These are phyloP conservation scores for Phrynocephalus forsythii DNA, from an alignment of 2,797 vertebrate genomes.

Conservation along the genomic window DNA sequence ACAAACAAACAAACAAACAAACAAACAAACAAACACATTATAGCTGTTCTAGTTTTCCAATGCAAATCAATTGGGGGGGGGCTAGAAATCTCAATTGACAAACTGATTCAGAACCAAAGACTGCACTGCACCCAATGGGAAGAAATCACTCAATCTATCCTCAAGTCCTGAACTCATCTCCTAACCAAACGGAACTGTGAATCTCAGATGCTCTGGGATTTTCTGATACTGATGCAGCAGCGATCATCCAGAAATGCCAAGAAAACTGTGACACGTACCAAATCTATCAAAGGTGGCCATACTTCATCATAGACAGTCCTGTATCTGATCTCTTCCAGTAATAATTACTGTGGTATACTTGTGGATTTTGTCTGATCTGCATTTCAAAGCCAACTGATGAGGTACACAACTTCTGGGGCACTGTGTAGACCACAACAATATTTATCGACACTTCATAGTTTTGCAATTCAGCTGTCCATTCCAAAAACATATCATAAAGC, in stretches of 20 bases:
- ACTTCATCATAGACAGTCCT: neutral
- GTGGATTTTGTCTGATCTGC: neutral
- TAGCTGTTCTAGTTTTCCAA: too few species aligned
- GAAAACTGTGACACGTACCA: neutral
- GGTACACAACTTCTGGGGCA: neutral
- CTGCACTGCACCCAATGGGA: too few species aligned
- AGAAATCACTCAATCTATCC: too few species aligned
- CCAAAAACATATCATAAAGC: neutral
- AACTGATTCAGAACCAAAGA: too few species aligned
- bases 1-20: too few species aligned
- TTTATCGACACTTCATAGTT: too few species aligned
- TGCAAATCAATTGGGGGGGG: too few species aligned
- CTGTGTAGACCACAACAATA: neutral
- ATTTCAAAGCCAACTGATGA: neutral
- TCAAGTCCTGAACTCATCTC: too few species aligned
- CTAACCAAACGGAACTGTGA: neutral
- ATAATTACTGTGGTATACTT: neutral
- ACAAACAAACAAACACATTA: too few species aligned
- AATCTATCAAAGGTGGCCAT: neutral
- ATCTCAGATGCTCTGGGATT: neutral
- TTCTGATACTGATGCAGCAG: neutral
- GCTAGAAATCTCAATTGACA: too few species aligned
- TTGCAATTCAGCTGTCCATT: neutral
- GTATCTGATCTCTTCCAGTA: neutral
- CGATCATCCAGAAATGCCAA: neutral